Base-by-base conservation (phyloP, 2,888 invertebrate genomes). In the Erebia palarica region DNA sequence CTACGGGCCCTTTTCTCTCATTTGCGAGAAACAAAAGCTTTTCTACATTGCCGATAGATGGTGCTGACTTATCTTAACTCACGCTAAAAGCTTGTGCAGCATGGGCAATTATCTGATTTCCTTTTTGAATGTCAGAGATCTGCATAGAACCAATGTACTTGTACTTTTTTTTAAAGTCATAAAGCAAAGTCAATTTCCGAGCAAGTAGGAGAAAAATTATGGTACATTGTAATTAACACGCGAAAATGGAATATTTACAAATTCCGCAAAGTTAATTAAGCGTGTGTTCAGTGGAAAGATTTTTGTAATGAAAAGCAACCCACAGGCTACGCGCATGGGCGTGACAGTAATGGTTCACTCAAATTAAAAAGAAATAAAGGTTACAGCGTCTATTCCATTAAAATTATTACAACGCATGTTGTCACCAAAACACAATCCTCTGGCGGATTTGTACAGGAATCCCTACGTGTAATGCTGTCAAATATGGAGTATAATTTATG, bases 311-410 rank as follows among this genome's bases (percentile, higher is more conserved):
- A 65, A 69, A 69, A 66, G 7, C 63, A 69, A 57, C 60, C 68
- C 68, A 59, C 53, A 66, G 68, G 68, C 55, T 49, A 68, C 64
- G 57, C 61, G 53, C 16, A 60, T 47, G 75, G 73, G 75, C 71
- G 74, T 74, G 75, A 73, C 70, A 65, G 68, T 70, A 73, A 70
- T 72, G 70, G 65, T 65, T 70, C 69, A 63, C 66, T 73, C 66
- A 70, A 76, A 76, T 76, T 72, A 76, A 70, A 75, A 75, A 73
- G 63, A 68, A 71, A 75, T 76, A 75, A 70, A 73, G 61, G 75
- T 72, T 66, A 75, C 73, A 70, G 68, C 63, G 69, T 71, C 67
- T 70, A 73, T 73, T 75, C 72, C 73, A 73, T 74, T 73, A 72
- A 75, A 72, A 70, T 70, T 61, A 70, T 73, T 75, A 72, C 74